Evolutionary conservation across 2,797 vertebrate genomes (phyloP).

Genomic region (Myripristis jacobus): DNA sequence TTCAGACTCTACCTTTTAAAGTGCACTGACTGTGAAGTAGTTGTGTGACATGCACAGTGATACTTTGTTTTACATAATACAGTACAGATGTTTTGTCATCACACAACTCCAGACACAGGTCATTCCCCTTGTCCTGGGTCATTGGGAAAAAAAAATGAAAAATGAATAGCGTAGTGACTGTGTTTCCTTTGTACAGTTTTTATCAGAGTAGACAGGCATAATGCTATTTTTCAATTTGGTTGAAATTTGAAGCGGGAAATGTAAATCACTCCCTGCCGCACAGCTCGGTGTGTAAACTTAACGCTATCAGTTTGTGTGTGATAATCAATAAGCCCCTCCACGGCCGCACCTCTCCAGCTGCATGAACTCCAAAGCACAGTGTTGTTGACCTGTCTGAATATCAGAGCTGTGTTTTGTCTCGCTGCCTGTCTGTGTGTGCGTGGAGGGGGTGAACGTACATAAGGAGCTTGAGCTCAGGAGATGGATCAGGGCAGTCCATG

Average conservation of each 20-base stretch:
- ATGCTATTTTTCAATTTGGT: too few relatives aligned
- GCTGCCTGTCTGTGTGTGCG: slow-evolving; percentile 32
- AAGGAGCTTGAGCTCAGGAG: slow-evolving; percentile 50
- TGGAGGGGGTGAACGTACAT: slow-evolving; percentile 41
- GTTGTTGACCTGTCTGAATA: slow-evolving; percentile 29
- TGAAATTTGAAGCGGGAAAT: background rate
- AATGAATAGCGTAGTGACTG: background rate
- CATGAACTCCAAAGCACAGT: slow-evolving; percentile 8
- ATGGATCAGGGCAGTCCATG: slow-evolving; percentile 66
- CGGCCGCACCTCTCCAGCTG: slow-evolving; percentile 25
- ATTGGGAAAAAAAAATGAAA: background rate
- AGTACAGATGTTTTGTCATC: too few relatives aligned
- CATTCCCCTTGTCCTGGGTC: too few relatives aligned
- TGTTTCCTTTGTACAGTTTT: background rate
- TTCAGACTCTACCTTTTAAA: background rate
- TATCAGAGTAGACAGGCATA: background rate
- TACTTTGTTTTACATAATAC: too few relatives aligned
- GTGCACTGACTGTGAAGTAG: background rate
- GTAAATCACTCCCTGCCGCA: background rate
- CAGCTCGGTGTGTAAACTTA: background rate
- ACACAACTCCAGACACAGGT: too few relatives aligned
- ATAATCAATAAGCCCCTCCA: slow-evolving; percentile 10
- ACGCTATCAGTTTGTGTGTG: slow-evolving; percentile 16
- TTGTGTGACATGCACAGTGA: background rate
- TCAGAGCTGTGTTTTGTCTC: slow-evolving; percentile 42